These are phyloP conservation scores for Protobothrops mucrosquamatus DNA, from an alignment of 2,113 vertebrate species.

Conservation along the genomic window DNA sequence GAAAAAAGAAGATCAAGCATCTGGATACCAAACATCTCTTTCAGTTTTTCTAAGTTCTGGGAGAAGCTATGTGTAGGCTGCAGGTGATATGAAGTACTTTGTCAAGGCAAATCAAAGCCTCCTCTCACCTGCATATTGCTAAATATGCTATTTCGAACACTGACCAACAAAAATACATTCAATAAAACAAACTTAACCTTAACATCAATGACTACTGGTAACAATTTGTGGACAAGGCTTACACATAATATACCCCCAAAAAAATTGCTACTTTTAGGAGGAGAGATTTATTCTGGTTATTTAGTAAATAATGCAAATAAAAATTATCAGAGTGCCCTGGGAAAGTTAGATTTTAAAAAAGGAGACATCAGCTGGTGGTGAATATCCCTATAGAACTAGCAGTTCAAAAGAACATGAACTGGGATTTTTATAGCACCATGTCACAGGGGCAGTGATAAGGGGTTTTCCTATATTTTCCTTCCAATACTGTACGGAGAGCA, in stretches of 20 bases:
- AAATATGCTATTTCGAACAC: background rate
- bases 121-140: background rate
- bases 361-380: background rate
- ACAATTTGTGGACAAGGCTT: background rate
- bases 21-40: background rate
- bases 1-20: background rate
- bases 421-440: background rate
- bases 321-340: background rate
- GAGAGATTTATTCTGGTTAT: background rate
- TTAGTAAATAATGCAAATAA: background rate
- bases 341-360: background rate
- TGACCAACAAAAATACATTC: background rate
- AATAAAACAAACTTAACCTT: background rate
- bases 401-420: background rate
- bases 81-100: background rate
- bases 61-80: background rate
- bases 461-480: background rate
- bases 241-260: background rate
- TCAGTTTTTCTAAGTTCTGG: background rate
- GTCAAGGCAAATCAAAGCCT: background rate
- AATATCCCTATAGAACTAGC: background rate
- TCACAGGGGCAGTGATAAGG: background rate
- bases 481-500: background rate
- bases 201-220: background rate
- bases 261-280: background rate